Evolutionary conservation across 2,113 vertebrate species (phyloP).

Genomic region (Vanacampus margaritifer): DNA sequence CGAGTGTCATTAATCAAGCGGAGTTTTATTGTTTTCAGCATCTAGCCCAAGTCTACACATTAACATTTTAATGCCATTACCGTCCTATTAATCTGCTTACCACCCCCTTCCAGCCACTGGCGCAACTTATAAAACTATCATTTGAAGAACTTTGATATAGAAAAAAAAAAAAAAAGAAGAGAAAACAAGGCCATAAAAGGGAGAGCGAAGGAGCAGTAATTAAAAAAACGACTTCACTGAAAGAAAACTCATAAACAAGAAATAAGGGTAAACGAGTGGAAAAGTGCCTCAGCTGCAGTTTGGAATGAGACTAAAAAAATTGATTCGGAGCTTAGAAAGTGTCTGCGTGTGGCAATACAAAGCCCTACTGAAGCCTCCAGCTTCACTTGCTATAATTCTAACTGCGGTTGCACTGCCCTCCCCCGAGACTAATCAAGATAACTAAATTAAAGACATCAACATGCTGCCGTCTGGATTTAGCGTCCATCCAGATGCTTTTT

Average conservation of each 20-base stretch:
- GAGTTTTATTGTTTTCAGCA: conserved; percentile 72
- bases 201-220: conserved; percentile 59
- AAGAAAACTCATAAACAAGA: conserved; percentile 69
- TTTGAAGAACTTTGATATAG: conserved; percentile 53
- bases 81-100: conserved; percentile 70
- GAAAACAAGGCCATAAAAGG: conserved; percentile 54
- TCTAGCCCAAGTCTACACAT: conserved; percentile 67
- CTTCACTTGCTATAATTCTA: conserved; percentile 40
- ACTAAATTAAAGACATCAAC: conserved; percentile 50
- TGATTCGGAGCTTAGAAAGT: conserved; percentile 27
- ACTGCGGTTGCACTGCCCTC: conserved; percentile 27
- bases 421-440: conserved; percentile 42
- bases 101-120: conserved; percentile 51
- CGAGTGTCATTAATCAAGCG: conserved; percentile 68
- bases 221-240: conserved; percentile 66
- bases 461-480: conserved; percentile 27
- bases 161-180: conserved; percentile 24
- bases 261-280: conserved; percentile 51
- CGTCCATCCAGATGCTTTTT: conserved; percentile 21
- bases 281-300: conserved; percentile 59
- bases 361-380: conserved; percentile 35
- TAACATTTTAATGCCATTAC: conserved; percentile 74
- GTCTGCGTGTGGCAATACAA: conserved; percentile 28
- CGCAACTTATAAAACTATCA: conserved; percentile 70
- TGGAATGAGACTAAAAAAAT: conserved; percentile 45